These are phyloP conservation scores for Zaprionus africanus DNA, from an alignment of 1,140 invertebrate species.

Conservation along the genomic window DNA sequence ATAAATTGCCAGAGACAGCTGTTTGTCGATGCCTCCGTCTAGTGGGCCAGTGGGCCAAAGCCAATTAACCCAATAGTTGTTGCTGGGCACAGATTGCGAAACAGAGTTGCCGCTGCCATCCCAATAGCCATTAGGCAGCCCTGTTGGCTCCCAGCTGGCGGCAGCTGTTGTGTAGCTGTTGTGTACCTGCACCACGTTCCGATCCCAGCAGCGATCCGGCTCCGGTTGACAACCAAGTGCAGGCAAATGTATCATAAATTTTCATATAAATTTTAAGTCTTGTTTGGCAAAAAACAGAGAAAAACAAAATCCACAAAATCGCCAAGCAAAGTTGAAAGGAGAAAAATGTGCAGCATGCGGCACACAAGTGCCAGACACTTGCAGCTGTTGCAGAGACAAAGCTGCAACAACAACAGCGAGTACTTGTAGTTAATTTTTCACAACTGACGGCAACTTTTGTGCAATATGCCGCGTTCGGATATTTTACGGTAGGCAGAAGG, in stretches of 20 bases:
- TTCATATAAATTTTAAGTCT: slow-evolving; percentile 80
- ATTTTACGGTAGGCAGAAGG: slow-evolving; percentile 12
- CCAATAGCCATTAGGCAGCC: slow-evolving; percentile 40
- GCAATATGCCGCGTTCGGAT: slow-evolving; percentile 68
- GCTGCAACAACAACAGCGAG: slow-evolving; percentile 53
- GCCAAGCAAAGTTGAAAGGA: slow-evolving; percentile 12
- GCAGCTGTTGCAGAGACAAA: slow-evolving; percentile 65
- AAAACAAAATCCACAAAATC: slow-evolving; percentile 9
- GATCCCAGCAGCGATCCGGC: slow-evolving; percentile 37
- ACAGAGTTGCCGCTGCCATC: slow-evolving; percentile 19
- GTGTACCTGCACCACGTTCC: slow-evolving; percentile 12
- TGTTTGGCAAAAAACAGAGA: slow-evolving; percentile 41
- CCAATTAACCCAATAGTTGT: slow-evolving; percentile 49
- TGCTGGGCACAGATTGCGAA: slow-evolving; percentile 35
- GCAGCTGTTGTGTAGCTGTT: slow-evolving; percentile 32
- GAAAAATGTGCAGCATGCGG: slow-evolving; percentile 54
- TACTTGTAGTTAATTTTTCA: slow-evolving; percentile 81
- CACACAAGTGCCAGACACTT: slow-evolving; percentile 77
- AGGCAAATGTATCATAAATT: slow-evolving; percentile 82
- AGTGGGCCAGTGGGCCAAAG: slow-evolving; percentile 35
- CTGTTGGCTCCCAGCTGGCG: slow-evolving; percentile 33
- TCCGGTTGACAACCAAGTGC: slow-evolving; percentile 76
- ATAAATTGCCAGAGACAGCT: slow-evolving; percentile 31
- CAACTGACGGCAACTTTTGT: slow-evolving; percentile 79
- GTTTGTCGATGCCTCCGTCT: slow-evolving; percentile 17